Conservation (phyloP, 2,797 vertebrate genomes). For the Adrianichthys oophorus region DNA sequence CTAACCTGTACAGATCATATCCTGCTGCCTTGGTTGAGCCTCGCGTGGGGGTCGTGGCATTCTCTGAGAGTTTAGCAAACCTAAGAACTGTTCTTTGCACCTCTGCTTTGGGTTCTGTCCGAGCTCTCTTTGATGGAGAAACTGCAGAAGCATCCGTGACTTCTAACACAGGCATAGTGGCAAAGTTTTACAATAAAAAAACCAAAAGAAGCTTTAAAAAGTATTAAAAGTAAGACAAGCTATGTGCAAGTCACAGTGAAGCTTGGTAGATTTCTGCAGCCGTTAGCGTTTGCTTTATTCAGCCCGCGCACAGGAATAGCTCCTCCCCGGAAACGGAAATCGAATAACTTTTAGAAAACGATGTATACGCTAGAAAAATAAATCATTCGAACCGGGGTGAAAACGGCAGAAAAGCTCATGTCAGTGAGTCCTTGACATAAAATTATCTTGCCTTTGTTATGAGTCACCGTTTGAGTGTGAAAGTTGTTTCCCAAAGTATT, state of each 20-base stretch:
- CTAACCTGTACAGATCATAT: conserved; percentile 93
- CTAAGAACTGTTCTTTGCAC: conserved; percentile 67
- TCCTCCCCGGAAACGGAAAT: conserved; percentile 9
- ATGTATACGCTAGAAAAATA: too few relatives aligned
- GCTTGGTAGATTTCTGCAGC: neutral
- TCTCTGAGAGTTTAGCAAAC: conserved; percentile 86
- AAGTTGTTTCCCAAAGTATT: conserved; percentile 10
- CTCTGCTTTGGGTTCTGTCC: conserved; percentile 30
- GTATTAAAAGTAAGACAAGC: neutral
- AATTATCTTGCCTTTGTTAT: conserved; percentile 50
- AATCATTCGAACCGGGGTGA: too few relatives aligned
- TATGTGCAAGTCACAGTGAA: neutral
- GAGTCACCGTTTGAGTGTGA: conserved; percentile 12
- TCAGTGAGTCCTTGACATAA: neutral
- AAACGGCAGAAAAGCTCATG: conserved; percentile 5
- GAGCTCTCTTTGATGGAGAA: conserved; percentile 82
- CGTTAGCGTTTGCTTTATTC: conserved; percentile 4
- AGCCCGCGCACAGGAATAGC: conserved; percentile 33
- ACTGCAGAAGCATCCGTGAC: conserved; percentile 30
- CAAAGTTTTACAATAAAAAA: conserved; percentile 16
- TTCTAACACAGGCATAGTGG: conserved; percentile 83
- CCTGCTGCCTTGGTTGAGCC: conserved; percentile 91
- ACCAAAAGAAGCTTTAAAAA: neutral
- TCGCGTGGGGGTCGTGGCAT: conserved; percentile 83
- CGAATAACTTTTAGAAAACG: neutral